A percentile compares a stretch with the other conserved stretches of the same genome.
Conservation (phyloP, 2,113 vertebrate species). For the Cercopithecus mona region DNA sequence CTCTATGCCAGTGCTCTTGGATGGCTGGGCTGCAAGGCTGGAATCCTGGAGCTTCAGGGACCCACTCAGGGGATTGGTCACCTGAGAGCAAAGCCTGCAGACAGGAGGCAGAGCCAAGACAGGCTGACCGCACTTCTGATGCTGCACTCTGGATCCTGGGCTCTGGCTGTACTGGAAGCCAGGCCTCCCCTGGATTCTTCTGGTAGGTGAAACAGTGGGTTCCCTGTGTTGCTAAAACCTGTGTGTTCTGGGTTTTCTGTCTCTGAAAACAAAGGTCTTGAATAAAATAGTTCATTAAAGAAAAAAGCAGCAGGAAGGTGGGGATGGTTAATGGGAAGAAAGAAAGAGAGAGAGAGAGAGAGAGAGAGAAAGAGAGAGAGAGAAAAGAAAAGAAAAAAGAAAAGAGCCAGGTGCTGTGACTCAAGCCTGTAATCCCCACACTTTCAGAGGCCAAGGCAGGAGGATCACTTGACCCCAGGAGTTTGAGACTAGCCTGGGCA, state of each 20-base stretch:
- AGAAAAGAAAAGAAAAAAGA: too few species aligned
- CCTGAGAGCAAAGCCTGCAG: not conserved
- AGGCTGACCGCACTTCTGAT: not conserved
- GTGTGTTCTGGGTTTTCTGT: not conserved
- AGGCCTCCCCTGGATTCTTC: not conserved
- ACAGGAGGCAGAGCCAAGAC: not conserved
- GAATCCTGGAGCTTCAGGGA: not conserved
- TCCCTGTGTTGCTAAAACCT: not conserved
- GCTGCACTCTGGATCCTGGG: not conserved
- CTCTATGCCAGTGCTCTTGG: not conserved
- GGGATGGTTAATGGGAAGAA: too few species aligned
- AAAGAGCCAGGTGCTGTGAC: too few species aligned
- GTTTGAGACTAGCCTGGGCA: too few species aligned
- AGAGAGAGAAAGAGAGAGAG: too few species aligned
- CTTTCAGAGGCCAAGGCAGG: too few species aligned
- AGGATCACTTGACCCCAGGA: too few species aligned
- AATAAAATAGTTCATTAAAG: not conserved
- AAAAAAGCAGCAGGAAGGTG: not conserved
- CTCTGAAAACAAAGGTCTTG: not conserved
- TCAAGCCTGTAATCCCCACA: too few species aligned
- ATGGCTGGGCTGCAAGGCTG: not conserved
- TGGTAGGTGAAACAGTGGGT: not conserved
- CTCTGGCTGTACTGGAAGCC: not conserved
- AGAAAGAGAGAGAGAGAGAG: too few species aligned
- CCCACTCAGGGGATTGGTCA: not conserved